Conservation (phyloP, 2,888 invertebrate genomes). For the Drepanosiphum platanoidis region DNA sequence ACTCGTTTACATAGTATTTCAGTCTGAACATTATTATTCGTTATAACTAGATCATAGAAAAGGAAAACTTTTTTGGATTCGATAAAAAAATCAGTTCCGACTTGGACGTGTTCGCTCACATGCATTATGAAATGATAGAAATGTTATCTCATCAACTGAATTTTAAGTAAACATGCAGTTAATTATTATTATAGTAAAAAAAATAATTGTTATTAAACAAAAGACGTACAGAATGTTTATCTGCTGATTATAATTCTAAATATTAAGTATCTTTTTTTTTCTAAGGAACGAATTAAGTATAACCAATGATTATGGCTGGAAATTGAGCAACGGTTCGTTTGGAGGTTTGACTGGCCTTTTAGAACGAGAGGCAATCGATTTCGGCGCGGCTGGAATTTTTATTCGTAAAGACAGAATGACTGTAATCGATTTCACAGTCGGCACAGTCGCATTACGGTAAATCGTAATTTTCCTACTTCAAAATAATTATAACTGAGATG, state of each 20-base stretch:
- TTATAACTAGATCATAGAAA: slow-evolving; percentile 61
- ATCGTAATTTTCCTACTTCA: neutral
- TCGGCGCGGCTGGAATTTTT: slow-evolving; percentile 71
- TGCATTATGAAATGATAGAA: slow-evolving; percentile 67
- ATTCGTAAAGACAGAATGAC: slow-evolving; percentile 72
- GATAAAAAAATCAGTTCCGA: slow-evolving; percentile 64
- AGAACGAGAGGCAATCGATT: slow-evolving; percentile 71
- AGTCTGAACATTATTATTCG: too few species aligned
- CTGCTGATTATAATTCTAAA: too few species aligned
- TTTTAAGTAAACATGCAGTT: slow-evolving; percentile 66
- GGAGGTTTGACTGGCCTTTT: slow-evolving; percentile 72
- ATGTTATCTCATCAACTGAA: slow-evolving; percentile 68
- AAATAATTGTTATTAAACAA: too few species aligned
- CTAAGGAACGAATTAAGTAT: slow-evolving; percentile 67
- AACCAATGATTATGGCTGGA: slow-evolving; percentile 71
- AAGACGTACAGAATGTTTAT: too few species aligned
- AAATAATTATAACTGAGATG: too few species aligned
- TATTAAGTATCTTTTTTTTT: neutral
- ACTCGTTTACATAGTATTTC: too few species aligned
- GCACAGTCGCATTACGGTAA: slow-evolving; percentile 69
- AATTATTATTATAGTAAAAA: too few species aligned
- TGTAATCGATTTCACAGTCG: slow-evolving; percentile 70
- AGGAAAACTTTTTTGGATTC: slow-evolving; percentile 54
- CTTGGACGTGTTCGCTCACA: slow-evolving; percentile 69
- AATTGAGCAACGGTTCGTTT: slow-evolving; percentile 71